A percentile compares a stretch with the other conserved stretches of the same genome.
These are phyloP conservation scores for Teleopsis dalmanni DNA, from an alignment of 1,140 invertebrate species.

Conservation along the genomic window DNA sequence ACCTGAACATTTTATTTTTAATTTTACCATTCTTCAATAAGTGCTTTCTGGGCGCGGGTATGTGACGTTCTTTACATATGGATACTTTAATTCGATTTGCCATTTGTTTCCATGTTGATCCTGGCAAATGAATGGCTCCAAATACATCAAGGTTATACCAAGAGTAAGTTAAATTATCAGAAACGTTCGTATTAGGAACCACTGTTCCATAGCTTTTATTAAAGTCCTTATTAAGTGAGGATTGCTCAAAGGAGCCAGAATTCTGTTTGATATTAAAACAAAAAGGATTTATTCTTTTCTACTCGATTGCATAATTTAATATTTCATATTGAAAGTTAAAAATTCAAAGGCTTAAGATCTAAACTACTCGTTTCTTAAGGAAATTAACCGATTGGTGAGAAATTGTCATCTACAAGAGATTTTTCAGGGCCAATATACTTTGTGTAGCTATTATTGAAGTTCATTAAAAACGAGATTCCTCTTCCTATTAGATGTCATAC, in stretches of 20 bases:
- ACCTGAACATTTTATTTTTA: neutral
- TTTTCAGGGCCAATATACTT: too few species aligned
- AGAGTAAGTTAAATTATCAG: constrained; percentile 56
- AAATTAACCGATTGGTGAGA: too few species aligned
- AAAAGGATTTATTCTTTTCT: too few species aligned
- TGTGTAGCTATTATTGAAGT: too few species aligned
- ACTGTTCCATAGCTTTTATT: constrained; percentile 37
- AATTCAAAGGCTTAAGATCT: too few species aligned
- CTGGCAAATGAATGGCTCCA: constrained; percentile 37
- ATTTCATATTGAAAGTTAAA: too few species aligned
- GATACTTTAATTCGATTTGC: constrained; percentile 46
- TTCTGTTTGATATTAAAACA: too few species aligned
- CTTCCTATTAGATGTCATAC: too few species aligned
- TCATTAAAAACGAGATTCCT: too few species aligned
- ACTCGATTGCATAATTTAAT: too few species aligned
- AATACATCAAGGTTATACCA: constrained; percentile 66
- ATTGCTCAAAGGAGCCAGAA: constrained; percentile 17
- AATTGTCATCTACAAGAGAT: too few species aligned
- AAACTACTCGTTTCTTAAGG: too few species aligned
- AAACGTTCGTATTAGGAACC: constrained; percentile 13
- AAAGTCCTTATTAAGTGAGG: constrained; percentile 27
- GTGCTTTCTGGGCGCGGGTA: constrained; percentile 53
- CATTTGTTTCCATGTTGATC: constrained; percentile 33
- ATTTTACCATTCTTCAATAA: constrained; percentile 53
- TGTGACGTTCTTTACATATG: constrained; percentile 39